Evolutionary conservation across 2,888 invertebrate genomes (phyloP).

Genomic region (Theodoxus fluviatilis): DNA sequence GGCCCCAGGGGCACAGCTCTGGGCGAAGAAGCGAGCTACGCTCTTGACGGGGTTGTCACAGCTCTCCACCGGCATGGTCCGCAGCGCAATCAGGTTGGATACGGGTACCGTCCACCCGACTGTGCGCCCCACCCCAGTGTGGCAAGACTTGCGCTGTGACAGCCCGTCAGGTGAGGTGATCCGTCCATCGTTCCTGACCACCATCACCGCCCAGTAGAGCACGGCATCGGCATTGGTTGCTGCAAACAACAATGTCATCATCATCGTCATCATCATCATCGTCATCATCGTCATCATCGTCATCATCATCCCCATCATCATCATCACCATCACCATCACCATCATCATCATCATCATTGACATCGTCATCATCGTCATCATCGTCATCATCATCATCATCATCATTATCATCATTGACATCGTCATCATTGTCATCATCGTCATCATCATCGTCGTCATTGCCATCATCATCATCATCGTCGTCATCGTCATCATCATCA

Average conservation of each 20-base stretch:
- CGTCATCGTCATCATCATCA: too few relatives aligned
- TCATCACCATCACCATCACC: too few relatives aligned
- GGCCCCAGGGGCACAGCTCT: conserved; percentile 90
- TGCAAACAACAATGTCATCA: not conserved
- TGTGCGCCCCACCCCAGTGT: conserved; percentile 79
- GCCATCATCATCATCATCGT: too few relatives aligned
- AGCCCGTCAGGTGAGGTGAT: conserved; percentile 24
- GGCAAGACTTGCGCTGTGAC: conserved; percentile 30
- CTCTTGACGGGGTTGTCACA: conserved; percentile 95
- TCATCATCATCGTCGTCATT: too few relatives aligned
- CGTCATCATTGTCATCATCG: too few relatives aligned
- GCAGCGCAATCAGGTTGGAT: conserved; percentile 81
- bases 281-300: too few relatives aligned
- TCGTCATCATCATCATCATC: too few relatives aligned
- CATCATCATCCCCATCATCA: too few relatives aligned
- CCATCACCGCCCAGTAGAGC: conserved; percentile 31
- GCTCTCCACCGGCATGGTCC: conserved; percentile 75
- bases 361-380: too few relatives aligned
- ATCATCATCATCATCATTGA: too few relatives aligned
- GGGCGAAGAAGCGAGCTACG: conserved; percentile 84
- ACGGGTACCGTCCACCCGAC: conserved; percentile 93
- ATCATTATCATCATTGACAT: too few relatives aligned
- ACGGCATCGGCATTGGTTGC: conserved; percentile 19
- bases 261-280: not conserved
- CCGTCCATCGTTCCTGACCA: conserved; percentile 22